phyloP scores from a whole-genome alignment of 2,797 vertebrate genomes.

The Dallia pectoralis region DNA sequence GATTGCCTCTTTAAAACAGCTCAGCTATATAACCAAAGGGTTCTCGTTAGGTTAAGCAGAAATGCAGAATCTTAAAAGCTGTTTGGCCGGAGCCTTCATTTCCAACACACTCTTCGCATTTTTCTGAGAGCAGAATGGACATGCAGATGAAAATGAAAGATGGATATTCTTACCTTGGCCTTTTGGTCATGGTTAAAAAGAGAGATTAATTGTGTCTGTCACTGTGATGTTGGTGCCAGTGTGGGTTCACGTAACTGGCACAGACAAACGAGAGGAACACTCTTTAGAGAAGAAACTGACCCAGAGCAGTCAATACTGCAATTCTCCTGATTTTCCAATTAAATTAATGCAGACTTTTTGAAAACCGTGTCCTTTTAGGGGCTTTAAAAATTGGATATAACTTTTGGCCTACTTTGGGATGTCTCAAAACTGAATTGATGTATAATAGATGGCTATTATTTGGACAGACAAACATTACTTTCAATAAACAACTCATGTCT shows the following conservation, averaged over 20 bases:
- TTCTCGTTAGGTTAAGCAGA: slow-evolving; percentile 48
- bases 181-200: slow-evolving; percentile 1
- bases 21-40: slow-evolving; percentile 45
- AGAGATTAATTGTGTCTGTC: background rate
- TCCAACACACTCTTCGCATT: slow-evolving; percentile 12
- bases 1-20: slow-evolving; percentile 25
- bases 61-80: slow-evolving; percentile 32
- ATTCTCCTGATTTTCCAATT: no score
- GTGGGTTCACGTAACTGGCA: background rate
- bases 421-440: no score
- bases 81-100: slow-evolving; percentile 40
- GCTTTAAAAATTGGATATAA: no score
- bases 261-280: background rate
- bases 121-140: background rate
- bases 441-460: no score
- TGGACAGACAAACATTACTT: no score
- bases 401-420: no score
- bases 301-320: no score
- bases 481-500: no score
- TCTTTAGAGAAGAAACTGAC: no score
- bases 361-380: no score
- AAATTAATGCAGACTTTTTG: no score
- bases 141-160: background rate
- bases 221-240: background rate
- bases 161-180: background rate